Conservation (phyloP, 2,888 invertebrate species). For the Gandaritis pyraliata region DNA sequence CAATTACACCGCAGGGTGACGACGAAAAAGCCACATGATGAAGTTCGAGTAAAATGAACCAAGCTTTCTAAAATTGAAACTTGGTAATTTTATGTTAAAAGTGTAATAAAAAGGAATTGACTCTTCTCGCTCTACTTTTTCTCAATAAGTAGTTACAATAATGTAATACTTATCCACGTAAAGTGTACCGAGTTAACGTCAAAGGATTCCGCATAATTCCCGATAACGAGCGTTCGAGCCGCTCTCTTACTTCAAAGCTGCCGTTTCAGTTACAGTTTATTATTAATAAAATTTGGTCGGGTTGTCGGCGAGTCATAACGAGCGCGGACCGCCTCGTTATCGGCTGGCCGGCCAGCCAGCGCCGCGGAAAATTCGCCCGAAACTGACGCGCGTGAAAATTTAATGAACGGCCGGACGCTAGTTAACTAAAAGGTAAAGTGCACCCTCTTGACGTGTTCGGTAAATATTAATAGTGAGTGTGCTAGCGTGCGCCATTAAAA, state of each 20-base stretch:
- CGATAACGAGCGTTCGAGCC: conserved; percentile 80
- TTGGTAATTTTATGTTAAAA: conserved; percentile 1
- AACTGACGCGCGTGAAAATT: conserved; percentile 85
- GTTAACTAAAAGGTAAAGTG: conserved; percentile 85
- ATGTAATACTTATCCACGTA: conserved; percentile 42
- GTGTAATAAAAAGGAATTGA: conserved; percentile 21
- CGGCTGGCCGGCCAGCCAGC: conserved; percentile 78
- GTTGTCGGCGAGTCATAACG: conserved; percentile 67
- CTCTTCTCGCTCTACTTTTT: conserved; percentile 18
- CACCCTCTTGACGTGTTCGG: conserved; percentile 85
- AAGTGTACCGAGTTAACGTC: conserved; percentile 57
- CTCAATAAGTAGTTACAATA: conserved; percentile 40
- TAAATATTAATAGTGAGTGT: conserved; percentile 84
- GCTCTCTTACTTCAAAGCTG: conserved; percentile 80
- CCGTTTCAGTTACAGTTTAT: conserved; percentile 82
- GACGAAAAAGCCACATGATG: too few relatives aligned
- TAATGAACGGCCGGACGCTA: conserved; percentile 85
- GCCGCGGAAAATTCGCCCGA: conserved; percentile 84
- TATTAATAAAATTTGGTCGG: conserved; percentile 83
- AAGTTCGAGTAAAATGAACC: not conserved
- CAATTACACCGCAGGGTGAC: too few relatives aligned
- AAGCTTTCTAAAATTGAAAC: not conserved
- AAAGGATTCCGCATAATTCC: conserved; percentile 81
- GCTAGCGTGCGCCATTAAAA: conserved; percentile 82
- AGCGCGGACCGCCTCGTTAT: conserved; percentile 71